Evolutionary conservation across 2,113 vertebrate genomes (phyloP), one percentile per base, ranked within the genome.

Genomic region (Notarius lentiginosus): DNA sequence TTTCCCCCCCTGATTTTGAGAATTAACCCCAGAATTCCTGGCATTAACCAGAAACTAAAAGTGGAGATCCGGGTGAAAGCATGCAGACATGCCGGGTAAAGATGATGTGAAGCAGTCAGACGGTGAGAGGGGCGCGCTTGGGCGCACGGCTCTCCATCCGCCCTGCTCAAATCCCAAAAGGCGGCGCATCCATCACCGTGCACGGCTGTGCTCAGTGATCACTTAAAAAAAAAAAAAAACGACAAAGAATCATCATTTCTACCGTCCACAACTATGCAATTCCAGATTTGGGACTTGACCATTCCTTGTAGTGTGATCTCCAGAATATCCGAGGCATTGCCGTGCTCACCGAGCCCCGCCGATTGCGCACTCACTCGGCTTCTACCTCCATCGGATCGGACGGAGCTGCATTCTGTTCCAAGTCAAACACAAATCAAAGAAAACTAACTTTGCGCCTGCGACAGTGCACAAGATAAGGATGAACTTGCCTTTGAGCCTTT

Each of bases 1-100:
- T 93, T 98, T 99, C 53, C n/a, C 8, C 12, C 5, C 55, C 56
- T 41, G 27, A 49, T 10, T 75, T 49, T 96, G 93, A 92, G 89
- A 90, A 91, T 84, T 82, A 89, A 89, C 83, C 89, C 90, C 91
- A 85, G 91, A 89, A 91, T 89, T 85, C 92, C 93, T 92, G 89
- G 92, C 94, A 94, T 95, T 91, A 95, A 94, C 86, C 90, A 70
- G 63, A 75, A 73, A 72, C 34, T 61, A 61, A 41, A 41, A 81
- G 20, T 76, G 77, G 77, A 80, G 86, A 90, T 91, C 89, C 92
- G 83, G 75, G 83, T 77, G 72, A 86, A 79, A 77, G 79, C 84
- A 87, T 76, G 84, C 47, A 53, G 84, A 2, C 41, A 87, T 83
- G 75, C 84, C 83, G 30, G 60, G 61, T 60, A 60, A 83, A 80